Conservation (phyloP, 2,888 invertebrate genomes). For the Trichogramma dendrolimi region DNA sequence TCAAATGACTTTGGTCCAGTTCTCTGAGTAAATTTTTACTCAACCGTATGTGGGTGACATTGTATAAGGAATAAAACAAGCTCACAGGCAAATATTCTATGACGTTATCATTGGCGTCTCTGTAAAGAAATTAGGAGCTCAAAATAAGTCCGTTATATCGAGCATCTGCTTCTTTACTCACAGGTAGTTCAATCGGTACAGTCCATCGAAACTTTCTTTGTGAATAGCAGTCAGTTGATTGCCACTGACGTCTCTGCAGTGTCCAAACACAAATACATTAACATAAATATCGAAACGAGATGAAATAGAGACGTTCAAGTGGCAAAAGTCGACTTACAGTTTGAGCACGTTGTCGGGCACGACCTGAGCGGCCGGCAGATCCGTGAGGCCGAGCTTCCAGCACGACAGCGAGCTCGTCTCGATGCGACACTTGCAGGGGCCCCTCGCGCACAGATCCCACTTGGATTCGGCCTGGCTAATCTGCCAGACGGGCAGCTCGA, state of each 20-base stretch:
- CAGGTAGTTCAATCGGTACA: conserved; percentile 59
- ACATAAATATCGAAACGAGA: background rate
- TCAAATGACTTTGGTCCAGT: conserved; percentile 43
- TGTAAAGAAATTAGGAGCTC: conserved; percentile 31
- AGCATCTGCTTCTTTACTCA: conserved; percentile 41
- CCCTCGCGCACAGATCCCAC: conserved; percentile 60
- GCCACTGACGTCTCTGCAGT: conserved; percentile 68
- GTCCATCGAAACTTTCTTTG: conserved; percentile 65
- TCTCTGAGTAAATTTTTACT: conserved; percentile 45
- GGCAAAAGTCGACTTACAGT: conserved; percentile 55
- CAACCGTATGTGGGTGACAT: conserved; percentile 41
- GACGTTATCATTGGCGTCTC: conserved; percentile 45
- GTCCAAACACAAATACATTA: background rate
- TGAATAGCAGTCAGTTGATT: conserved; percentile 67
- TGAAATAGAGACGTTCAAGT: background rate
- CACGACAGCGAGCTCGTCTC: conserved; percentile 65
- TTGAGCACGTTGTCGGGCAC: conserved; percentile 63
- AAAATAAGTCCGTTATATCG: background rate
- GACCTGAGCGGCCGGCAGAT: conserved; percentile 61
- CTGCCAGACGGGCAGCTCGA: conserved; percentile 71
- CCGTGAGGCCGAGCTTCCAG: conserved; percentile 62
- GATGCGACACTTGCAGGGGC: conserved; percentile 64
- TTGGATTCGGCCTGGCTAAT: conserved; percentile 59
- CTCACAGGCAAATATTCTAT: conserved; percentile 46
- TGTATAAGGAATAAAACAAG: conserved; percentile 43